Percentiles rank a stretch among this genome's conserved stretches.
These are phyloP conservation scores for Celastrina argiolus DNA, from an alignment of 2,888 invertebrate species.

Conservation along the genomic window DNA sequence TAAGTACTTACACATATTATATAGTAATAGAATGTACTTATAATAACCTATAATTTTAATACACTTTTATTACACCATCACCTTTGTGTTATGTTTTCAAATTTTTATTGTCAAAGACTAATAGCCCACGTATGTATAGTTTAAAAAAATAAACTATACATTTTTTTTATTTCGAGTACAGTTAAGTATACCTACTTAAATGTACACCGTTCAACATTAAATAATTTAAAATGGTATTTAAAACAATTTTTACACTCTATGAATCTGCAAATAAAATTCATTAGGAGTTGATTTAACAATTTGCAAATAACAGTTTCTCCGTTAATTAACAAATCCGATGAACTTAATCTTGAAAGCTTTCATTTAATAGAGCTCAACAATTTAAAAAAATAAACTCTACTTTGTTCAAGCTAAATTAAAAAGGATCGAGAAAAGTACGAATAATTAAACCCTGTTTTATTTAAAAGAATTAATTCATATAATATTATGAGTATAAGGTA, in stretches of 20 bases:
- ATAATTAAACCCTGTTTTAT: background rate
- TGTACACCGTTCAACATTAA: background rate
- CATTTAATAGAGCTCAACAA: background rate
- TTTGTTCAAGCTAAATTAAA: background rate
- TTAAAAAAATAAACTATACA: no score
- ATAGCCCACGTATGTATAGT: no score
- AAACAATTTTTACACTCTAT: background rate
- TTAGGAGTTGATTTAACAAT: conserved; percentile 10
- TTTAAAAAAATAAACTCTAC: background rate
- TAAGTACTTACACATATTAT: no score
- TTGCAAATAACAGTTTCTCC: background rate
- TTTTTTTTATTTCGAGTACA: no score
- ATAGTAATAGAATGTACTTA: no score
- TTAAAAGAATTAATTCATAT: background rate
- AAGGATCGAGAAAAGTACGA: background rate
- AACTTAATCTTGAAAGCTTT: background rate
- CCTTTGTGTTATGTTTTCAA: no score
- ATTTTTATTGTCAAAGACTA: no score
- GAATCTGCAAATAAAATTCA: background rate
- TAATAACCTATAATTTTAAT: no score
- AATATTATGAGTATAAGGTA: no score
- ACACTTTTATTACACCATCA: no score
- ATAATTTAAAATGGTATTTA: background rate
- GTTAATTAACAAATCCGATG: background rate
- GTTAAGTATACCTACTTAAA: no score